These are phyloP conservation scores for Notarius quadriscutis DNA, from an alignment of 2,113 vertebrate species.

Conservation along the genomic window DNA sequence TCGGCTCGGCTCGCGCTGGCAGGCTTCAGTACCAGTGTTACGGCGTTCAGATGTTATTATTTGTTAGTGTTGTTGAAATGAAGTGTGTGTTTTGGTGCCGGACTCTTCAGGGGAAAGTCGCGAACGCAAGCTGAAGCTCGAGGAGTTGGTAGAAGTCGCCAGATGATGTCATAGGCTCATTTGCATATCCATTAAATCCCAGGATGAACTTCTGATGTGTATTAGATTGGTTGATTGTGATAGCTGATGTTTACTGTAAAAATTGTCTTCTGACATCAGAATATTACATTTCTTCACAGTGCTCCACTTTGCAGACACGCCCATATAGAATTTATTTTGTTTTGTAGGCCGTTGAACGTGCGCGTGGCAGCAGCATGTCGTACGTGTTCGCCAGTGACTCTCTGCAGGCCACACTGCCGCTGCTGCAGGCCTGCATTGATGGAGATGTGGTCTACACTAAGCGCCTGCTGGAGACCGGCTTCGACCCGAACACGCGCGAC, in stretches of 20 bases:
- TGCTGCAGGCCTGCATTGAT: conserved; percentile 86
- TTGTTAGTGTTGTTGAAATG: not conserved
- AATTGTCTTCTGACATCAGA: not conserved
- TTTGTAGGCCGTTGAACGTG: not conserved
- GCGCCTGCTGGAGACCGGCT: conserved; percentile 81
- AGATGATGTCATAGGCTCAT: not conserved
- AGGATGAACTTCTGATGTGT: not conserved
- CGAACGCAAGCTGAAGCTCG: not conserved
- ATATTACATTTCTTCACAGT: not conserved
- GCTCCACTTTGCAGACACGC: too few species aligned
- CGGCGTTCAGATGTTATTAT: not conserved
- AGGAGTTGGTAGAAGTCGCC: not conserved
- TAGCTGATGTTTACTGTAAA: not conserved
- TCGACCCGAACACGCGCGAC: conserved; percentile 84
- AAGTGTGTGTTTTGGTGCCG: not conserved
- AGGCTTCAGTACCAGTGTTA: too few species aligned
- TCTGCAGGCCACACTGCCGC: conserved; percentile 77
- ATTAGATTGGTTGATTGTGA: not conserved
- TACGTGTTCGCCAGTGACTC: conserved; percentile 86
- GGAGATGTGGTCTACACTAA: conserved; percentile 82
- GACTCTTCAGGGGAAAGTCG: not conserved
- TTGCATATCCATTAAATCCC: not conserved
- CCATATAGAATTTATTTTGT: not conserved
- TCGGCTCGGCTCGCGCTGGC: too few species aligned
- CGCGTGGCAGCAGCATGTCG: conserved; percentile 70